A percentile compares a stretch with the other conserved stretches of the same genome.
Conservation (phyloP, 2,888 invertebrate species). For the Ophion ellenae region DNA sequence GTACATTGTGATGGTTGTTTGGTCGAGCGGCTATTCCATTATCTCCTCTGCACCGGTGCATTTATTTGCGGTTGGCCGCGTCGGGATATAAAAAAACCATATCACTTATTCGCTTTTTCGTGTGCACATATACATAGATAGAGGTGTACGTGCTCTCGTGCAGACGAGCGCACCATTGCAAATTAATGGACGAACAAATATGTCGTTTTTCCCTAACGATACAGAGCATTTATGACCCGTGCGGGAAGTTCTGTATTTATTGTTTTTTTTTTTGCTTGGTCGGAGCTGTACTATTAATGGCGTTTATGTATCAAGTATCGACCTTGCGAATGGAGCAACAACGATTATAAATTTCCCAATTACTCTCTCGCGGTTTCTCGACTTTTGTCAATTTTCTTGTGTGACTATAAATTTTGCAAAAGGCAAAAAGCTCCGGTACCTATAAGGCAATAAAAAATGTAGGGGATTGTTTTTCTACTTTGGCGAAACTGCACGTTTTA, state of each 20-base stretch:
- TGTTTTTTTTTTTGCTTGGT: not conserved
- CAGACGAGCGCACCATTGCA: slow-evolving; percentile 46
- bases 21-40: slow-evolving; percentile 64
- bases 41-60: slow-evolving; percentile 60
- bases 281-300: slow-evolving; percentile 17
- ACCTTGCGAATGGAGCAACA: not conserved
- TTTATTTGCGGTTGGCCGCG: slow-evolving; percentile 66
- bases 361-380: not conserved
- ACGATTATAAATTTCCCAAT: not conserved
- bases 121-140: not conserved
- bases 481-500: not conserved
- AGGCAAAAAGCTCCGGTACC: not conserved
- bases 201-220: slow-evolving; percentile 48
- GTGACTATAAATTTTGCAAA: not conserved
- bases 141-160: not conserved
- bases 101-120: slow-evolving; percentile 50
- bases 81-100: slow-evolving; percentile 58
- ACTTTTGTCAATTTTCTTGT: not conserved
- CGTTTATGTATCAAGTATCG: not conserved
- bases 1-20: slow-evolving; percentile 50
- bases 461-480: not conserved
- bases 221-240: slow-evolving; percentile 15
- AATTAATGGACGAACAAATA: slow-evolving; percentile 64
- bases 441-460: not conserved
- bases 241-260: slow-evolving; percentile 5